These are phyloP conservation scores for Lamellibrachia luymesi DNA, from an alignment of 1,140 invertebrate species.

Conservation along the genomic window DNA sequence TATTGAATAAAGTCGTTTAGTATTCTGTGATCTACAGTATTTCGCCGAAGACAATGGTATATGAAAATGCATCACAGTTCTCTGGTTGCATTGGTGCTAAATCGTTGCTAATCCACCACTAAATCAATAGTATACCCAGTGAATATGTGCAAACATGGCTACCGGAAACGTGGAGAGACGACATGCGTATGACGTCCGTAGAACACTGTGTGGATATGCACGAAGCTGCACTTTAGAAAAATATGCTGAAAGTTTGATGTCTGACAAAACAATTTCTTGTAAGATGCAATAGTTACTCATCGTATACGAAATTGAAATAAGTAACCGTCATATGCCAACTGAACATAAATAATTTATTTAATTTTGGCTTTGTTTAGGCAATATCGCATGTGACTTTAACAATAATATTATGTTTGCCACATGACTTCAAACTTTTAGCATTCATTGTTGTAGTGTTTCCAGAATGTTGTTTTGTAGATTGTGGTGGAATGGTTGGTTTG, in stretches of 20 bases:
- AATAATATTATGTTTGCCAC: neutral
- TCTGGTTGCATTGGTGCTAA: neutral
- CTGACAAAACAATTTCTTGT: neutral
- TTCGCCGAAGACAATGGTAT: neutral
- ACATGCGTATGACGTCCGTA: neutral
- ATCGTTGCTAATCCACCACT: neutral
- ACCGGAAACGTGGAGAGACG: neutral
- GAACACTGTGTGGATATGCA: neutral
- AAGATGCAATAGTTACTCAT: neutral
- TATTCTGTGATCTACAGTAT: neutral
- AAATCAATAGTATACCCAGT: neutral
- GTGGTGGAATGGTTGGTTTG: neutral
- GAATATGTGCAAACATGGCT: neutral
- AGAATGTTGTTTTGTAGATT: neutral
- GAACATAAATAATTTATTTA: neutral
- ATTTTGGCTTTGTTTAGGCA: neutral
- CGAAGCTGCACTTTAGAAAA: neutral
- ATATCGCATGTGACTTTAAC: neutral
- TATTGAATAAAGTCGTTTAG: neutral
- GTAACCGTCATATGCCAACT: neutral
- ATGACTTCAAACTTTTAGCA: neutral
- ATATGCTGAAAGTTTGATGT: conserved; percentile 1
- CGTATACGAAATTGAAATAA: neutral
- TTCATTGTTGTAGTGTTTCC: neutral
- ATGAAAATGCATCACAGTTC: neutral